phyloP scores from a whole-genome alignment of 2,888 invertebrate genomes.

The Psylliodes chrysocephalus region DNA sequence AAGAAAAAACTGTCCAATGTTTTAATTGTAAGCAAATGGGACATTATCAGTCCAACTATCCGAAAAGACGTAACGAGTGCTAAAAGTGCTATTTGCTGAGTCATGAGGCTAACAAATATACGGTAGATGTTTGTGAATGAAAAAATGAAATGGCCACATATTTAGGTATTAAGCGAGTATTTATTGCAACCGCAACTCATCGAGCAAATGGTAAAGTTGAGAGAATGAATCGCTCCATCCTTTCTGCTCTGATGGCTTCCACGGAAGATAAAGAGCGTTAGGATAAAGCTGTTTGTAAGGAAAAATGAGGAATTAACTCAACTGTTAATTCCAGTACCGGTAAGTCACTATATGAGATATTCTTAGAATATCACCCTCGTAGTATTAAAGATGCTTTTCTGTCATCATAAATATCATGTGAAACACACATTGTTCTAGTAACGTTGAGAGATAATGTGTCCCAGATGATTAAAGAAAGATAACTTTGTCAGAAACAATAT shows the following conservation, averaged over 20 bases:
- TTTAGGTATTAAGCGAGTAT: too few relatives aligned
- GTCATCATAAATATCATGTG: too few relatives aligned
- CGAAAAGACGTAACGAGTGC: conserved; percentile 28
- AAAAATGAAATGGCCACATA: not conserved
- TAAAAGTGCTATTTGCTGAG: conserved; percentile 32
- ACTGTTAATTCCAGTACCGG: conserved; percentile 42
- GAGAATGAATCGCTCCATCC: conserved; percentile 32
- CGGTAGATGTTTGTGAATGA: too few relatives aligned
- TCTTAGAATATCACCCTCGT: too few relatives aligned
- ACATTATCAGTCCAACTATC: conserved; percentile 31
- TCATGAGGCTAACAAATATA: conserved; percentile 32
- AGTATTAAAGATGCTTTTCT: too few relatives aligned
- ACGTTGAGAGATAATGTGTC: too few relatives aligned
- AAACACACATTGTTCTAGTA: too few relatives aligned
- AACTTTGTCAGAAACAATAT: too few relatives aligned
- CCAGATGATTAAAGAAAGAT: too few relatives aligned
- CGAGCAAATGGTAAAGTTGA: conserved; percentile 51
- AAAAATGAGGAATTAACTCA: conserved; percentile 44
- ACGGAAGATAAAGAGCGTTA: conserved; percentile 41
- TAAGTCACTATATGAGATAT: conserved; percentile 42
- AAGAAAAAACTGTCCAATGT: conserved; percentile 22
- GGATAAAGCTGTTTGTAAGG: conserved; percentile 40
- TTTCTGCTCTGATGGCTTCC: conserved; percentile 36
- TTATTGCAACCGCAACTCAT: conserved; percentile 47
- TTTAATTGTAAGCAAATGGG: conserved; percentile 37